Evolutionary conservation across 1,140 invertebrate species (phyloP).

Genomic region (Drosophila erecta): DNA sequence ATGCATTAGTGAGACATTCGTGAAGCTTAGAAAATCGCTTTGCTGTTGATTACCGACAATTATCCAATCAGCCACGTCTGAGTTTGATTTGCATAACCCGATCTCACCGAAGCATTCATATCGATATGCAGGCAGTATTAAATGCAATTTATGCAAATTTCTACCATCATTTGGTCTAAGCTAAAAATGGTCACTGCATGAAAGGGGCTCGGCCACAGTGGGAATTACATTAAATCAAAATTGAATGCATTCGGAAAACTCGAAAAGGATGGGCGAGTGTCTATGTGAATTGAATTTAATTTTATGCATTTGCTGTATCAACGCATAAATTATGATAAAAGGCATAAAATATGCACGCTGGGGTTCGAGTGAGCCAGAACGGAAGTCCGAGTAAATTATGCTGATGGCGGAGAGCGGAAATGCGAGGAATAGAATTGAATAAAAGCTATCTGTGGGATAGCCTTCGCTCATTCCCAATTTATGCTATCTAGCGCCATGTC

Average conservation of each 20-base stretch:
- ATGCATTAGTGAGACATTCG: background rate
- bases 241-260: slow-evolving; percentile 64
- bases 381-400: slow-evolving; percentile 66
- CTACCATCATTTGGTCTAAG: slow-evolving; percentile 38
- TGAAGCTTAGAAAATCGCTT: slow-evolving; percentile 17
- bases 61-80: slow-evolving; percentile 43
- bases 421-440: slow-evolving; percentile 7
- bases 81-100: slow-evolving; percentile 30
- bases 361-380: slow-evolving; percentile 39
- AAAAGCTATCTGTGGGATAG: slow-evolving; percentile 9
- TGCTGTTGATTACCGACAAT: slow-evolving; percentile 50
- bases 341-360: slow-evolving; percentile 63
- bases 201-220: slow-evolving; percentile 23
- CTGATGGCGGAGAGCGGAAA: slow-evolving; percentile 45
- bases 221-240: slow-evolving; percentile 67
- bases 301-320: slow-evolving; percentile 71
- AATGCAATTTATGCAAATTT: slow-evolving; percentile 64
- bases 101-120: slow-evolving; percentile 25
- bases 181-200: slow-evolving; percentile 29
- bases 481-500: slow-evolving; percentile 45
- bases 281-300: slow-evolving; percentile 65
- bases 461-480: slow-evolving; percentile 33
- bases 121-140: slow-evolving; percentile 51
- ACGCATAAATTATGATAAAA: slow-evolving; percentile 76
- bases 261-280: slow-evolving; percentile 28